Conservation (phyloP, 2,113 vertebrate species). For the Protobothrops flavoviridis region DNA sequence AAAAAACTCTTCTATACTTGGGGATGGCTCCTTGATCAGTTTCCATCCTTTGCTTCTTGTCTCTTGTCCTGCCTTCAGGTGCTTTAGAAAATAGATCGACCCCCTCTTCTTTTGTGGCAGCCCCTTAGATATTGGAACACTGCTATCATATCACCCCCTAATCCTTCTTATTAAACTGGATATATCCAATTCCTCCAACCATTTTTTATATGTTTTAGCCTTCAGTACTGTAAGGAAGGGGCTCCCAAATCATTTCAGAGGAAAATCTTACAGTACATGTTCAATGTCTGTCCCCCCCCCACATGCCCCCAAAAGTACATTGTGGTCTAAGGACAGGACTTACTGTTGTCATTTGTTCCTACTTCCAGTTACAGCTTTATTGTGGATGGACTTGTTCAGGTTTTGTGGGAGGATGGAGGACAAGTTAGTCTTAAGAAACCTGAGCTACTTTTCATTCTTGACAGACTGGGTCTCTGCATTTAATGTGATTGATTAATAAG, state of each 20-base stretch:
- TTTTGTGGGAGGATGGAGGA: neutral
- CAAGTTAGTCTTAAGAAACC: neutral
- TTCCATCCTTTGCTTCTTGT: neutral
- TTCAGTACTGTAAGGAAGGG: neutral
- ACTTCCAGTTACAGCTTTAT: neutral
- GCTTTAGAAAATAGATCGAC: neutral
- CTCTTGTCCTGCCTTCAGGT: neutral
- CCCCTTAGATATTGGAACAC: neutral
- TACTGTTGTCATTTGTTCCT: neutral
- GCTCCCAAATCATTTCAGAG: neutral
- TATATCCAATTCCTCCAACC: neutral
- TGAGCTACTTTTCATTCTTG: neutral
- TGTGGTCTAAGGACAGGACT: neutral
- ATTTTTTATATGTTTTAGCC: neutral
- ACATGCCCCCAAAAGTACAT: neutral
- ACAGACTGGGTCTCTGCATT: neutral
- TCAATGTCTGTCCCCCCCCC: neutral
- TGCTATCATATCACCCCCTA: neutral
- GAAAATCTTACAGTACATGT: neutral
- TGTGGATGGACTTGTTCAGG: neutral
- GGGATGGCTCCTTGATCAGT: neutral
- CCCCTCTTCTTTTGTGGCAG: neutral
- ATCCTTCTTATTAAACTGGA: neutral
- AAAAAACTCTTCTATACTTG: too few species aligned
- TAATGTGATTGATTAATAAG: neutral